Conservation (phyloP, 1,140 invertebrate species). For the Magallana angulata region DNA sequence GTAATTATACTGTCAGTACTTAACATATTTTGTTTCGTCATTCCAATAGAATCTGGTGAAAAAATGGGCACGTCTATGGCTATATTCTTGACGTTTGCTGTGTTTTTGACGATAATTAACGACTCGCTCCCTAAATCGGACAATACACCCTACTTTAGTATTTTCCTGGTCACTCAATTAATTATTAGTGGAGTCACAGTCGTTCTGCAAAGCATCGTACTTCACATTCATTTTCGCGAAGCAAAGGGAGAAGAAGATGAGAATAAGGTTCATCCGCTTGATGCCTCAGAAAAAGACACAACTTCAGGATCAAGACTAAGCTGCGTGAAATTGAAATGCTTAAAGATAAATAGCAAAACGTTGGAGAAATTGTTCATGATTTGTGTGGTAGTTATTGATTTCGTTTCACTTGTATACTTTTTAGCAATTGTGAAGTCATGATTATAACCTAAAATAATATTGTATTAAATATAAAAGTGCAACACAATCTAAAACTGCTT, state of each 20-base stretch:
- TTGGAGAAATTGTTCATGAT: background rate
- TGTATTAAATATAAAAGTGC: background rate
- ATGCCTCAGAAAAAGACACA: background rate
- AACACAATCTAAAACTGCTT: background rate
- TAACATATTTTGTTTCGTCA: slow-evolving; percentile 46
- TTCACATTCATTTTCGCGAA: background rate
- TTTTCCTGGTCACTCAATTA: background rate
- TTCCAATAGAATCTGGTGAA: slow-evolving; percentile 57
- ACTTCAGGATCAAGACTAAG: no score
- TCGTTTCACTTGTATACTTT: background rate
- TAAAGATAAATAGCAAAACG: background rate
- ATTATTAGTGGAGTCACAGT: background rate
- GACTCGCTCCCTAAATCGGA: slow-evolving; percentile 52
- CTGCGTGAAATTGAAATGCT: no score
- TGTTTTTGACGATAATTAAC: slow-evolving; percentile 54
- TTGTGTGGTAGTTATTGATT: background rate
- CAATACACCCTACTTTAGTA: background rate
- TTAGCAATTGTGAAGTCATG: background rate
- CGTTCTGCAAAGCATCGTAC: background rate
- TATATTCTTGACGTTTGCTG: slow-evolving; percentile 54
- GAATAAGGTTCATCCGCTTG: background rate
- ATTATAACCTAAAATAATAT: background rate
- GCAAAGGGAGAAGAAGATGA: background rate
- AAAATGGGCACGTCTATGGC: slow-evolving; percentile 54
- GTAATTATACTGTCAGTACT: slow-evolving; percentile 50